Conservation (phyloP, 1,140 invertebrate species). For the Philaenus spumarius region DNA sequence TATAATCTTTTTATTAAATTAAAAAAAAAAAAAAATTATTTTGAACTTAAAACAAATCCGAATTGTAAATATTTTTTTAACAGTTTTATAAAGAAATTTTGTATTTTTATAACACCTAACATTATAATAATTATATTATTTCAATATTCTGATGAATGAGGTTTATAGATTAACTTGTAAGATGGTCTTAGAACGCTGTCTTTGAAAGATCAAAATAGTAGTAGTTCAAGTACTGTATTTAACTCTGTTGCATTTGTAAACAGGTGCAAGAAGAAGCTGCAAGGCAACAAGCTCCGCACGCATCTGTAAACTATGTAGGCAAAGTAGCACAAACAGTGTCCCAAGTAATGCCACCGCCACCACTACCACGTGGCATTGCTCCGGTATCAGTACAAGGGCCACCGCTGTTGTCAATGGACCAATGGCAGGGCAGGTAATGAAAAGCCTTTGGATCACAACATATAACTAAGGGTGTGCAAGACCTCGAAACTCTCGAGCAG, state of each 20-base stretch:
- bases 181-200: neutral
- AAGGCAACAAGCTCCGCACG: conserved; percentile 68
- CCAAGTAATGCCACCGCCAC: conserved; percentile 60
- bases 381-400: conserved; percentile 27
- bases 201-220: neutral
- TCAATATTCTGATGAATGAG: no score
- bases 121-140: no score
- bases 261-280: conserved; percentile 88
- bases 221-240: neutral
- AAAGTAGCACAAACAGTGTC: conserved; percentile 61
- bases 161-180: neutral
- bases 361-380: conserved; percentile 49
- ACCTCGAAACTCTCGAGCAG: no score
- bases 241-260: no score
- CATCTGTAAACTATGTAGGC: conserved; percentile 47
- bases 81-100: no score
- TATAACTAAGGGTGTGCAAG: no score
- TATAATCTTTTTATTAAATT: no score
- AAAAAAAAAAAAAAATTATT: no score
- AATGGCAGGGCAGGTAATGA: conserved; percentile 47
- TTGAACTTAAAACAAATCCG: no score
- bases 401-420: conserved; percentile 56
- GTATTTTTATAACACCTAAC: no score
- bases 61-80: no score
- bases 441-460: no score